Evolutionary conservation across 2,888 invertebrate genomes (phyloP), one percentile per base, ranked within the genome.

Genomic region (Thera britannica): DNA sequence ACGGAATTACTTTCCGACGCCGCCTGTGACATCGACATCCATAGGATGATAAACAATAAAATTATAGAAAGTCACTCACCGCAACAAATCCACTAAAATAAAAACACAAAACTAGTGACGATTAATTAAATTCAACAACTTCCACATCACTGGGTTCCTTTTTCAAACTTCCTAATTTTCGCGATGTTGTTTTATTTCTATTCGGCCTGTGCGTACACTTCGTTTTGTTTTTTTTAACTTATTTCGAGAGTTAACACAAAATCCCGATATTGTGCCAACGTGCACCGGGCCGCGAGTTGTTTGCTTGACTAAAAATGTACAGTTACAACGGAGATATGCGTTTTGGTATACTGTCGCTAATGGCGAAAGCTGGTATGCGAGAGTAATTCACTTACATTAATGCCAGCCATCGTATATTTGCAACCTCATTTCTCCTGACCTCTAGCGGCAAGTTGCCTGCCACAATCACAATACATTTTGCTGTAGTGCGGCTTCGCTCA

Each of bases 311-410:
- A 64, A 64, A 58, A 52, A 3, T 35, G 38, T 63, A 67, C 67
- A 63, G 67, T 67, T 67, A 67, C 41, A 36, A 12, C 34, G 48
- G 58, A 51, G 54, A 58, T 52, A 61, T 67, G 54, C 55, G 58
- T 55, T 63, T 67, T 55, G 49, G 67, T 55, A 52, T 52, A 67
- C 58, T 55, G 62, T 67, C 67, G 62, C 62, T 67, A 62, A 54
- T 62, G 58, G 67, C 58, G 67, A 67, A 67, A 67, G 67, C 62
- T 61, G 52, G 61, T 76, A 67, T 76, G 69, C 74, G 68, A 71
- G 77, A 77, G 75, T 74, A 76, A 78, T 79, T 78, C 71, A 69
- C 75, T 71, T 74, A 76, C 69, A 75, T 77, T 77, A 68, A 34
- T 56, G 49, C 56, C 57, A 23, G 64, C 63, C 51, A 11, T n/a